Percentiles rank a stretch among this genome's conserved stretches.
Evolutionary conservation across 2,888 invertebrate species (phyloP).

Genomic region (Heteromurus nitidus): DNA sequence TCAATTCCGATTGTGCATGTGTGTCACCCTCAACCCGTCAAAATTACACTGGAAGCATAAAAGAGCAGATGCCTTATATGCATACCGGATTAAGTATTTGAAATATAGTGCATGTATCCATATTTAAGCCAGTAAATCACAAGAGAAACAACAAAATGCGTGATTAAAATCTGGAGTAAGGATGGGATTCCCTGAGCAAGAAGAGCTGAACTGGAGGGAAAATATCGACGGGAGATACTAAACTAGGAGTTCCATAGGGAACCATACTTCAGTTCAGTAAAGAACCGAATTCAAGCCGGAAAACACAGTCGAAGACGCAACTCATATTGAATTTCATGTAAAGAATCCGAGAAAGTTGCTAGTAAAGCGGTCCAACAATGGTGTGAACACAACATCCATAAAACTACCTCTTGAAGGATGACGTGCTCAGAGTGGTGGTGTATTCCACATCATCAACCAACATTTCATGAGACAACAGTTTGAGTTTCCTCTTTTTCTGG

Average conservation of each 20-base stretch:
- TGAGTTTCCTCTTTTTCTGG: too few species aligned
- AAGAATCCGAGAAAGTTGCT: too few species aligned
- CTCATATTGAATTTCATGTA: too few species aligned
- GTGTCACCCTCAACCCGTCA: neutral
- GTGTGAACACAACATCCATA: conserved; percentile 1
- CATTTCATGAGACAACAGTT: too few species aligned
- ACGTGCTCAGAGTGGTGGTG: too few species aligned
- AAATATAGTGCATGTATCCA: neutral
- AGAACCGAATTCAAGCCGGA: too few species aligned
- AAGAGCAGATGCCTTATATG: conserved; percentile 5
- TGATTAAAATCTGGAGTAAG: conserved; percentile 40
- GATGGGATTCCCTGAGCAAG: neutral
- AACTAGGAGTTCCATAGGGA: conserved; percentile 20
- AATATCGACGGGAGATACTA: conserved; percentile 21
- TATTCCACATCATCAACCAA: too few species aligned
- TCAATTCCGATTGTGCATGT: conserved; percentile 25
- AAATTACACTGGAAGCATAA: conserved; percentile 1
- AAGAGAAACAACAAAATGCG: conserved; percentile 6
- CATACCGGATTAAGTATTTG: neutral
- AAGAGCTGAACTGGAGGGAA: neutral
- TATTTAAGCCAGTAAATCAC: neutral
- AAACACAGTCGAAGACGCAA: too few species aligned
- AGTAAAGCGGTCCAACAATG: too few species aligned
- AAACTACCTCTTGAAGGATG: too few species aligned
- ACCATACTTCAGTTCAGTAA: too few species aligned